Base-by-base conservation (phyloP, 1,140 invertebrate genomes). In the Goniozus legneri region DNA sequence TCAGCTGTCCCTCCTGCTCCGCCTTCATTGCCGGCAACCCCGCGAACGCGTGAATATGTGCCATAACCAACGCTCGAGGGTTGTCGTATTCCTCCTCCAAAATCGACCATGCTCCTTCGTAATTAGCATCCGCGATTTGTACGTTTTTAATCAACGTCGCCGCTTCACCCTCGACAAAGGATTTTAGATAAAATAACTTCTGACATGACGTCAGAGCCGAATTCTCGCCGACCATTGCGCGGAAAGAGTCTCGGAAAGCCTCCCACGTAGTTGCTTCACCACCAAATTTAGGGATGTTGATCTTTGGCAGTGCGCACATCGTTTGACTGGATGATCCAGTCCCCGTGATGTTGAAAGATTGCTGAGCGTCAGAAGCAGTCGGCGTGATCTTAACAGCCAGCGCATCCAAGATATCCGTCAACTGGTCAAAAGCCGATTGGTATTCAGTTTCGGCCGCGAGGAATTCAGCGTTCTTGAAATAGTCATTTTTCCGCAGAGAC, bases 111-210 rank as follows among this genome's bases (percentile, higher is more conserved):
- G 31, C 41, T 8, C 16, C 39, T 1, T 12, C 16, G 24, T 43
- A 49, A 38, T 43, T 49, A 1, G 10, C 2, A 10, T 37, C 35
- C 2, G 22, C 6, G 7, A 44, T 36, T 2, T 21, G 19, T 6
- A 50, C 15, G 8, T 44, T 3, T 30, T 39, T 24, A 10, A 50
- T 22, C 3, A 30, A 8, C 3, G 31, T n/a, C 8, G 2, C 36
- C 1, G 41, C 36, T 6, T 44, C 13, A 2, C 41, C 41, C 0
- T 33, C 33, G 30, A 33, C 1, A 19, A 12, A 18, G 10, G 30
- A 33, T 20, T 20, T 32, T 10, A 43, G 18, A 19, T 43, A 43
- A 19, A 43, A 30, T 6, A 49, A 20, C 10, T 50, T 44, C 2
- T 44, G 16, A 13, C 10, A 24, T 3, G 34, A 35, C 4, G 42